phyloP scores from a whole-genome alignment of 2,113 vertebrate genomes.

The Pygoscelis antarcticus region DNA sequence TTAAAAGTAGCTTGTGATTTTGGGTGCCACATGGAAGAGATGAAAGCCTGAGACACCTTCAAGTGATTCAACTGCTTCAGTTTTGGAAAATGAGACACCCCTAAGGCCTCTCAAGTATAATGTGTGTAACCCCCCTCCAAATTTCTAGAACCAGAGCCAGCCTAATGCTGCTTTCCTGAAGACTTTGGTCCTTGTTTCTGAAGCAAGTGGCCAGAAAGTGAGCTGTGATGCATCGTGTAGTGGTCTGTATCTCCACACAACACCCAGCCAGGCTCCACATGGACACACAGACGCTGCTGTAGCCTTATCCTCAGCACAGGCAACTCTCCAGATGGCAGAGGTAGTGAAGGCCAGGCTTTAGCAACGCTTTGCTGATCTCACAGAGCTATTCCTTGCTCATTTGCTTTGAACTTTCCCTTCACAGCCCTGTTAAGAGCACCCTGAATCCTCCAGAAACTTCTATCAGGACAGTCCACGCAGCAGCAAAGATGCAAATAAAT shows the following conservation, averaged over 20 bases:
- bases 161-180: neutral
- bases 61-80: neutral
- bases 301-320: neutral
- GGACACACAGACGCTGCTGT: fast-evolving
- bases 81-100: neutral
- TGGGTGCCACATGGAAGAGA: neutral
- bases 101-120: neutral
- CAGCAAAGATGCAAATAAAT: neutral
- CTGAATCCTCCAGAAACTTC: neutral
- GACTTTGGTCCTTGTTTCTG: neutral
- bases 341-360: neutral
- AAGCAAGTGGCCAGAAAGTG: neutral
- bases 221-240: neutral
- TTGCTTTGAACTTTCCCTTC: neutral
- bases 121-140: fast-evolving
- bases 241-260: neutral
- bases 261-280: fast-evolving
- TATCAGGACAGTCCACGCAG: fast-evolving
- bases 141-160: neutral
- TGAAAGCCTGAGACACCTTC: neutral
- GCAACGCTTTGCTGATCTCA: neutral
- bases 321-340: neutral
- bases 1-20: neutral
- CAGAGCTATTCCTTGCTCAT: neutral
- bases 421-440: neutral